Conservation (phyloP, 1,140 invertebrate genomes). For the Mactra quadrangularis region DNA sequence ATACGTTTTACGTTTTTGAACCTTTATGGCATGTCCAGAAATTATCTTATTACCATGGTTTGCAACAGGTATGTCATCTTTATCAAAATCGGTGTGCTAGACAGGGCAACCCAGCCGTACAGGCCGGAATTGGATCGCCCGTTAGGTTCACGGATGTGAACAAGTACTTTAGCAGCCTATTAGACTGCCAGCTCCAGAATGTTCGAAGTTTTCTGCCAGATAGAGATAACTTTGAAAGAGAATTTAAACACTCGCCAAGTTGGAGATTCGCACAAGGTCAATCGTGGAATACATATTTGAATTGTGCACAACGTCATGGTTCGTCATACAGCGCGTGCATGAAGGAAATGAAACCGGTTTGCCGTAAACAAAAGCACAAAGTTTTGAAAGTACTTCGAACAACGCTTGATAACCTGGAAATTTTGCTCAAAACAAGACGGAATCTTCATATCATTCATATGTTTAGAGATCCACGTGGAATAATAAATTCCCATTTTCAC, state of each 20-base stretch:
- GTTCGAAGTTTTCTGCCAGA: neutral
- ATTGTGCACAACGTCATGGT: neutral
- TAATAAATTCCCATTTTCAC: conserved; percentile 17
- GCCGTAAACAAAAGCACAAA: neutral
- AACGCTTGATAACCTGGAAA: neutral
- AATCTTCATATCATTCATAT: conserved; percentile 7
- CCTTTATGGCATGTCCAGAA: conserved; percentile 1
- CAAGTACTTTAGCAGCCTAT: neutral
- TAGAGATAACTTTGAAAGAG: neutral
- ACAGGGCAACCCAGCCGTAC: neutral
- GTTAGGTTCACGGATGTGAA: neutral
- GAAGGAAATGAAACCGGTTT: neutral
- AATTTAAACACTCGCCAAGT: neutral
- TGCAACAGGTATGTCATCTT: neutral
- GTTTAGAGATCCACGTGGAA: conserved; percentile 18
- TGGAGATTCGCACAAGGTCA: conserved; percentile 1
- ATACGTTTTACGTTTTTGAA: conserved; percentile 19
- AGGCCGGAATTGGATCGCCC: neutral
- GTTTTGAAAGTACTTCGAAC: conserved; percentile 1
- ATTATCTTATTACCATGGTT: neutral
- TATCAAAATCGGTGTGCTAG: neutral
- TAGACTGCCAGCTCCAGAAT: neutral
- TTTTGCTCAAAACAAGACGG: neutral
- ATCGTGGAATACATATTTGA: neutral
- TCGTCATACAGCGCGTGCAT: neutral